These are phyloP conservation scores for Glaucomys volans DNA, from an alignment of 2,113 vertebrate genomes.

Conservation along the genomic window DNA sequence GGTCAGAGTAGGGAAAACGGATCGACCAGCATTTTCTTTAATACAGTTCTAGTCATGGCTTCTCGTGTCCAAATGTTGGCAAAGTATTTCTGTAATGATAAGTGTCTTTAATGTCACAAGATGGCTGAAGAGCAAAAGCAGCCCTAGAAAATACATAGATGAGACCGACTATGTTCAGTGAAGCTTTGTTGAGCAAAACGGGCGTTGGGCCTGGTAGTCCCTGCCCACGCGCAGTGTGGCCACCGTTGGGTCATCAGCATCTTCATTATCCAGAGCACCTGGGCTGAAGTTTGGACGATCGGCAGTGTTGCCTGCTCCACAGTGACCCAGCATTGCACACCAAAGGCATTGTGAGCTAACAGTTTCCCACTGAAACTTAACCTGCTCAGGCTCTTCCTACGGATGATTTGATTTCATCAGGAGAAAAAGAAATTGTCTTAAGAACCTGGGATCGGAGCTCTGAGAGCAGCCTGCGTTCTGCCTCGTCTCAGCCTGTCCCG, in stretches of 20 bases:
- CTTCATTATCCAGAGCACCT: background rate
- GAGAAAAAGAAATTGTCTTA: background rate
- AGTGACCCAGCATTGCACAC: background rate
- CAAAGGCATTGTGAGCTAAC: background rate
- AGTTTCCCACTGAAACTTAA: background rate
- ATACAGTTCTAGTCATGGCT: background rate
- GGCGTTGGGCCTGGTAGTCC: no score
- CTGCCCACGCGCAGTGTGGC: no score
- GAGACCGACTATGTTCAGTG: background rate
- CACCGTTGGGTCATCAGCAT: background rate
- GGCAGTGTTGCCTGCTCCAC: background rate
- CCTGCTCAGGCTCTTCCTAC: background rate
- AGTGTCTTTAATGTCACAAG: background rate
- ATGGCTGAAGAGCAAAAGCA: background rate
- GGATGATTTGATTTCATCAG: background rate
- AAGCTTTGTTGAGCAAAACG: background rate
- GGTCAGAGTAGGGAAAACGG: background rate
- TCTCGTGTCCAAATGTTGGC: background rate
- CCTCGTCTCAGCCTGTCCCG: background rate
- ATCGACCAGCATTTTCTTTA: no score
- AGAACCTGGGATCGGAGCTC: background rate
- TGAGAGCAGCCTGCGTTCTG: background rate
- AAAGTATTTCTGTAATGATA: background rate
- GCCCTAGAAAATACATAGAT: background rate
- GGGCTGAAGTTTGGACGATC: background rate